Conservation (phyloP, 2,888 invertebrate species). For the Caenorhabditis auriculariae region DNA sequence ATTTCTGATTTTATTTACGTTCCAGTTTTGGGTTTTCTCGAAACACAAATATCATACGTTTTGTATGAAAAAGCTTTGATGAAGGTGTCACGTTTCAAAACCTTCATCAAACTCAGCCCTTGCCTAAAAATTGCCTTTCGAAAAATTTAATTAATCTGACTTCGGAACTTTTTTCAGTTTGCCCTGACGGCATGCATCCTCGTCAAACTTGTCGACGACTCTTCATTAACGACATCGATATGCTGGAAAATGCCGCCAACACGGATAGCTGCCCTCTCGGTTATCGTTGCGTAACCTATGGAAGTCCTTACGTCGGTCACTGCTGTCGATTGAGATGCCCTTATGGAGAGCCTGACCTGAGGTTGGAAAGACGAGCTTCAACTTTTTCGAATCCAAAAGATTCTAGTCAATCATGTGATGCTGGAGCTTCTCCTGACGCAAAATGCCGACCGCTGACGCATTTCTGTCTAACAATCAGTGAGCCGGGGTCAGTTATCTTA, state of each 20-base stretch:
- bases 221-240: conserved; percentile 62
- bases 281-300: conserved; percentile 61
- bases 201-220: conserved; percentile 60
- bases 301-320: conserved; percentile 63
- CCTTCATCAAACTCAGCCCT: not conserved
- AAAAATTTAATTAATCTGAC: not conserved
- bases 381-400: not conserved
- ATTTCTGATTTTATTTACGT: no score
- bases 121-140: not conserved
- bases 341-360: conserved; percentile 62
- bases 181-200: conserved; percentile 63
- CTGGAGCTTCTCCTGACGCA: conserved; percentile 56
- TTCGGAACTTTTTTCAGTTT: conserved; percentile 38
- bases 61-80: not conserved
- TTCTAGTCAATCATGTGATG: conserved; percentile 60
- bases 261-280: conserved; percentile 48
- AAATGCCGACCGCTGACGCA: conserved; percentile 63
- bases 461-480: conserved; percentile 57
- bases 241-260: conserved; percentile 60
- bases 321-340: conserved; percentile 63
- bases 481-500: conserved; percentile 39
- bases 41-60: not conserved
- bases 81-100: no score
- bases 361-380: conserved; percentile 26
- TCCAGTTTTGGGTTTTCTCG: no score